Conservation (phyloP, 2,888 invertebrate species). For the Drosophila longiperda region DNA sequence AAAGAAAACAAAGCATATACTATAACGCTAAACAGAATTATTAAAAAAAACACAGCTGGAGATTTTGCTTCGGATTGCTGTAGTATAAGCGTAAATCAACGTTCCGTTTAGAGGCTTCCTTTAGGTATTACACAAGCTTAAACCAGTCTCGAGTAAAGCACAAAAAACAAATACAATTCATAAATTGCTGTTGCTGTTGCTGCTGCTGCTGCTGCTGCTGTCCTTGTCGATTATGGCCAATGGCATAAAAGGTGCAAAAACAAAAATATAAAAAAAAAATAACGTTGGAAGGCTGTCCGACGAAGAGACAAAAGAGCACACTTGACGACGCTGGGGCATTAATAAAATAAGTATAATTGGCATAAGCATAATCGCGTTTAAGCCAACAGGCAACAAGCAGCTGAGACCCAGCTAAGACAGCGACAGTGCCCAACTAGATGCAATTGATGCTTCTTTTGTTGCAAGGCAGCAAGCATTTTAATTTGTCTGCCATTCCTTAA, state of each 20-base stretch:
- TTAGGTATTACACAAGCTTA: slow-evolving; percentile 62
- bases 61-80: slow-evolving; percentile 39
- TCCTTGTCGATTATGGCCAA: slow-evolving; percentile 69
- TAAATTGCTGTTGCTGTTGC: slow-evolving; percentile 57
- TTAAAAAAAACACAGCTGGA: slow-evolving; percentile 40
- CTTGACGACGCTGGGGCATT: slow-evolving; percentile 64
- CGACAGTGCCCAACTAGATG: slow-evolving; percentile 62
- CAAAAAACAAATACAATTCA: slow-evolving; percentile 62
- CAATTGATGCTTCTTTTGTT: slow-evolving; percentile 55
- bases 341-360: slow-evolving; percentile 84
- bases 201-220: slow-evolving; percentile 15
- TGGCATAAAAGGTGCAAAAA: slow-evolving; percentile 73
- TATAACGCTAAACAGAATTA: slow-evolving; percentile 57
- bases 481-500: slow-evolving; percentile 66
- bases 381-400: slow-evolving; percentile 68
- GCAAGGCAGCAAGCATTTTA: slow-evolving; percentile 68
- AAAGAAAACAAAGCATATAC: background rate
- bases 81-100: slow-evolving; percentile 41
- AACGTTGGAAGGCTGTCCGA: slow-evolving; percentile 40
- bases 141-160: slow-evolving; percentile 50
- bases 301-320: slow-evolving; percentile 46
- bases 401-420: slow-evolving; percentile 46
- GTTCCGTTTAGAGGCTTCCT: slow-evolving; percentile 31
- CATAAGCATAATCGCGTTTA: slow-evolving; percentile 83
- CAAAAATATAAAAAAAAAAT: slow-evolving; percentile 48